Evolutionary conservation across 2,888 invertebrate genomes (phyloP).

Genomic region (Pachymerium ferrugineum): DNA sequence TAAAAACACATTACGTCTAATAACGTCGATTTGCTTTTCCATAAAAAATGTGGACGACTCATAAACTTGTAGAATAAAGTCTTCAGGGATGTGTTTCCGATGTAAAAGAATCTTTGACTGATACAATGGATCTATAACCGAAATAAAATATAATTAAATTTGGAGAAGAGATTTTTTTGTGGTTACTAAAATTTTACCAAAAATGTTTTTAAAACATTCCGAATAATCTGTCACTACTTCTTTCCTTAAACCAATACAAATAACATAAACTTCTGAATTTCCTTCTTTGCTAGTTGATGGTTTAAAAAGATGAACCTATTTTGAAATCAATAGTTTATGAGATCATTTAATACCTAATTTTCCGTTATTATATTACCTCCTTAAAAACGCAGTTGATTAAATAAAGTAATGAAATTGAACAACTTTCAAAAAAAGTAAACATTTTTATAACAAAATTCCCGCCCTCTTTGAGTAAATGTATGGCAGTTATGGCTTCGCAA

Average conservation of each 20-base stretch:
- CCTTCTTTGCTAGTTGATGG: slow-evolving; percentile 90
- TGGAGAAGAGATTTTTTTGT: no score
- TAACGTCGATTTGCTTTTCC: neutral
- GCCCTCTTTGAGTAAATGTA: slow-evolving; percentile 62
- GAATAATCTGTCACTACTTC: neutral
- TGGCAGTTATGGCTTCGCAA: slow-evolving; percentile 73
- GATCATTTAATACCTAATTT: neutral
- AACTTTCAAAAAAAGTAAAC: slow-evolving; percentile 81
- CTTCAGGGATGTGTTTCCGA: neutral
- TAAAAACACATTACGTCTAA: neutral
- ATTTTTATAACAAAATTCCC: slow-evolving; percentile 80
- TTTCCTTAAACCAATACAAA: slow-evolving; percentile 48
- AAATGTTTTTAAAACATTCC: neutral
- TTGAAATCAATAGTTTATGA: slow-evolving; percentile 11
- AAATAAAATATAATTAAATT: neutral
- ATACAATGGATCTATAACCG: neutral
- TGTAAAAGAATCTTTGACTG: neutral
- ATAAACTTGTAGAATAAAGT: neutral
- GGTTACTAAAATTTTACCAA: slow-evolving; percentile 12
- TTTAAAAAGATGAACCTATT: slow-evolving; percentile 70
- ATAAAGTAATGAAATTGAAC: slow-evolving; percentile 72
- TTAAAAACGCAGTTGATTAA: slow-evolving; percentile 69
- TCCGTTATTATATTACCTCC: slow-evolving; percentile 43
- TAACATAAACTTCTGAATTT: slow-evolving; percentile 86
- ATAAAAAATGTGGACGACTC: neutral